Evolutionary conservation across 2,888 invertebrate species (phyloP).

Genomic region (Lepas anatifera): DNA sequence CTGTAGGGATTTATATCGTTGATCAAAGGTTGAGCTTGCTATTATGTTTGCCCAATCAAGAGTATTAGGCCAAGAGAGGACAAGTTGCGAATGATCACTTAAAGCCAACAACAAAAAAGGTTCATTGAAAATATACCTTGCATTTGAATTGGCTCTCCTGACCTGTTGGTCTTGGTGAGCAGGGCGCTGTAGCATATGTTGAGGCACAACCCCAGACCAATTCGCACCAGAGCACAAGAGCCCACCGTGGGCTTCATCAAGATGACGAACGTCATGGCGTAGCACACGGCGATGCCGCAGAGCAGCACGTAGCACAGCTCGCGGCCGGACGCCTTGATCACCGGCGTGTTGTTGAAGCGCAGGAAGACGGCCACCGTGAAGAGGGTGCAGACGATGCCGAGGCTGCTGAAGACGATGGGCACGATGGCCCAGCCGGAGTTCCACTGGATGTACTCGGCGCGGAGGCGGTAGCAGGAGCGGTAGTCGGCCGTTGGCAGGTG

Average conservation of each 20-base stretch:
- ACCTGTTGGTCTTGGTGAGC: constrained; percentile 55
- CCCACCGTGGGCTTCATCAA: constrained; percentile 51
- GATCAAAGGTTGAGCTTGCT: too few relatives aligned
- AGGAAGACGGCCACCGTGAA: constrained; percentile 53
- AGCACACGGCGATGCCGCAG: constrained; percentile 55
- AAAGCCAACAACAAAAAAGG: too few relatives aligned
- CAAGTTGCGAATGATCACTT: too few relatives aligned
- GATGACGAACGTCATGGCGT: constrained; percentile 56
- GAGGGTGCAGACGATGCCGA: constrained; percentile 48
- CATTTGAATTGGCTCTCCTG: too few relatives aligned
- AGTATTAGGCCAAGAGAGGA: too few relatives aligned
- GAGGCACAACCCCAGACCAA: constrained; percentile 57
- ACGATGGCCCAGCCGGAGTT: constrained; percentile 46
- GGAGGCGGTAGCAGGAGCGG: constrained; percentile 44
- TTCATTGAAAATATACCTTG: too few relatives aligned
- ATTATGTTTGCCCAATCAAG: too few relatives aligned
- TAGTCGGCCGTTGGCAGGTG: constrained; percentile 39
- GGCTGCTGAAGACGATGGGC: constrained; percentile 29
- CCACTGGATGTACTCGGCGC: constrained; percentile 47
- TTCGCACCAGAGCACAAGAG: constrained; percentile 50
- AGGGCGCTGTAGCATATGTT: constrained; percentile 62
- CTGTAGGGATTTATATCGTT: too few relatives aligned
- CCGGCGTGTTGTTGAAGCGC: constrained; percentile 48
- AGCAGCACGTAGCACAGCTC: constrained; percentile 63
- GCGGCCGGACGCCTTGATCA: constrained; percentile 64